A percentile compares a stretch with the other conserved stretches of the same genome.
Conservation (phyloP, 1,140 invertebrate genomes). For the Batillaria attramentaria region DNA sequence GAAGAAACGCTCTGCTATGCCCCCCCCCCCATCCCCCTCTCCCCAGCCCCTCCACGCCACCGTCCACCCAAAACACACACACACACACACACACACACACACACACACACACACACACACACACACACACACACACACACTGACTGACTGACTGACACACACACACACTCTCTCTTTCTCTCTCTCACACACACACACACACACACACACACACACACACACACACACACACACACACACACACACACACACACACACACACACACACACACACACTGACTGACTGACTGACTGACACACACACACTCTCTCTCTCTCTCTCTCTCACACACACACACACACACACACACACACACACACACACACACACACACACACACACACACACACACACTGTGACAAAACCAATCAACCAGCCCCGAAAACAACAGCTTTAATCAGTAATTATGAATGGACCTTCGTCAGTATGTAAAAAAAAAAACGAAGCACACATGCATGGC, state of each 20-base stretch:
- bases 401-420: no score
- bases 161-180: background rate
- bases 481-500: background rate
- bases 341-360: background rate
- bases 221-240: slow-evolving; percentile 21
- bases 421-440: no score
- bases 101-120: slow-evolving; percentile 25
- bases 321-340: slow-evolving; percentile 16
- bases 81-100: background rate
- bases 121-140: slow-evolving; percentile 24
- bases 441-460: no score
- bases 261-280: slow-evolving; percentile 5
- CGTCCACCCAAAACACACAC: background rate
- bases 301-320: background rate
- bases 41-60: no score
- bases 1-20: no score
- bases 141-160: background rate
- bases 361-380: slow-evolving; percentile 7
- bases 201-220: background rate
- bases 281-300: background rate
- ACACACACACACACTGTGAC: background rate
- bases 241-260: background rate
- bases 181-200: background rate
- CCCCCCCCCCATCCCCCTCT: no score
- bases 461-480: background rate